Base-by-base conservation (phyloP, 2,797 vertebrate species). In the Smutsia gigantea region DNA sequence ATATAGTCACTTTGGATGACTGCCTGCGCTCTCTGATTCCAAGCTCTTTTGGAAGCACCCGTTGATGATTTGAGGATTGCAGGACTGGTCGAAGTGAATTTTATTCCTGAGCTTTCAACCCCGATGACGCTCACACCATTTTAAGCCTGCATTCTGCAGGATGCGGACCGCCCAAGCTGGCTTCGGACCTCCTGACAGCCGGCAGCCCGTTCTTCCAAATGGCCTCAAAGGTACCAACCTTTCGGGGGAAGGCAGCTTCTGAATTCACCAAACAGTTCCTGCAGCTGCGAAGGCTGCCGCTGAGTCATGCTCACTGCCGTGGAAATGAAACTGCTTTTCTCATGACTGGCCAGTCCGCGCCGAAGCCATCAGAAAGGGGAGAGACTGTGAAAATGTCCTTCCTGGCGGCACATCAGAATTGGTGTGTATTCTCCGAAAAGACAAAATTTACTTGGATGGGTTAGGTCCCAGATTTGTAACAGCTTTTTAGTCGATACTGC, bases 191-290 rank as follows among this genome's bases (percentile, higher is more conserved):
- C 23, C 10, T 27, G 18, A 57, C 23, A 81, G n/a, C 71, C 46
- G 17, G 2, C 18, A 25, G 14, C 15, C 71, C 39, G 3, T 88
- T 88, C 78, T 93, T 79, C 82, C 55, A 87, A 91, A 34, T 46
- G 55, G 23, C 34, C 25, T 55, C 31, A 51, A 82, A 85, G 17
- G 19, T 64, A 14, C 29, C 64, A 57, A 72, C 46, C 34, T 64
- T 91, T 85, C 46, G 71, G 64, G 19, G 21, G 51, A 81, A n/a
- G 53, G 51, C 27, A 93, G 27, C n/a, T 81, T 84, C 66, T 66
- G 34, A 95, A 95, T 95, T 66, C 79, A 92, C 31, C 57, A 29
- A 49, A 68, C 51, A 83, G 95, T 77, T 69, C 37, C 72, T 84
- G 64, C 23, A 31, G 75, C 57, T 87, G 55, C 90, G 31, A 85